phyloP scores from a whole-genome alignment of 2,113 vertebrate genomes.

The Tapirus terrestris region DNA sequence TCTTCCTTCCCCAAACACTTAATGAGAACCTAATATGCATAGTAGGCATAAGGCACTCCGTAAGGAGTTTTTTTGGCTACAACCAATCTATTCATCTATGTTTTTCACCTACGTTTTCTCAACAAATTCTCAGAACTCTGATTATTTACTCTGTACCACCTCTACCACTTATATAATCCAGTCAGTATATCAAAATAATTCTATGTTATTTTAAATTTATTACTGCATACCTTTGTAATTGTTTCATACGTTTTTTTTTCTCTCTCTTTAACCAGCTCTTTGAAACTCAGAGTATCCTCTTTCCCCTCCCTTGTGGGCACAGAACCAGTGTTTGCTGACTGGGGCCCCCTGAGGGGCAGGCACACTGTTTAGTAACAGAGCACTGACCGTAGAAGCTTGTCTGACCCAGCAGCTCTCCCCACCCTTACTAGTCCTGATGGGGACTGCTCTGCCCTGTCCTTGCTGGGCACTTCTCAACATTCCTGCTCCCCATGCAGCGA shows the following conservation, averaged over 20 bases:
- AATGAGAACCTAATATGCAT: background rate
- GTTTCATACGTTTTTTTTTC: background rate
- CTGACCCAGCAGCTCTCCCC: background rate
- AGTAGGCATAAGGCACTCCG: background rate
- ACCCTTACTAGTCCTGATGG: background rate
- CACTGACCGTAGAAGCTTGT: background rate
- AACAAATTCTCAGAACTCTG: background rate
- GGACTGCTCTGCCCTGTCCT: background rate
- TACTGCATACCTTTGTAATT: background rate
- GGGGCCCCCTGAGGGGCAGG: background rate
- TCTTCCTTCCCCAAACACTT: background rate
- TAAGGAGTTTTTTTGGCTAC: background rate
- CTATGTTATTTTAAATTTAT: background rate
- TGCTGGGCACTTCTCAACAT: background rate
- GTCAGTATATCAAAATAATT: background rate
- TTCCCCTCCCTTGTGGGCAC: background rate
- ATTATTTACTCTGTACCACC: background rate
- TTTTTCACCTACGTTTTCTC: background rate
- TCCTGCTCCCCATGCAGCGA: background rate
- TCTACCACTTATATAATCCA: background rate
- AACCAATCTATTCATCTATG: background rate
- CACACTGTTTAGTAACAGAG: background rate
- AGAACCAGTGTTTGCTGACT: background rate
- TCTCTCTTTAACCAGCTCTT: background rate
- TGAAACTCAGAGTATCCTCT: background rate